phyloP scores from a whole-genome alignment of 2,113 vertebrate species.

The Euleptes europaea region DNA sequence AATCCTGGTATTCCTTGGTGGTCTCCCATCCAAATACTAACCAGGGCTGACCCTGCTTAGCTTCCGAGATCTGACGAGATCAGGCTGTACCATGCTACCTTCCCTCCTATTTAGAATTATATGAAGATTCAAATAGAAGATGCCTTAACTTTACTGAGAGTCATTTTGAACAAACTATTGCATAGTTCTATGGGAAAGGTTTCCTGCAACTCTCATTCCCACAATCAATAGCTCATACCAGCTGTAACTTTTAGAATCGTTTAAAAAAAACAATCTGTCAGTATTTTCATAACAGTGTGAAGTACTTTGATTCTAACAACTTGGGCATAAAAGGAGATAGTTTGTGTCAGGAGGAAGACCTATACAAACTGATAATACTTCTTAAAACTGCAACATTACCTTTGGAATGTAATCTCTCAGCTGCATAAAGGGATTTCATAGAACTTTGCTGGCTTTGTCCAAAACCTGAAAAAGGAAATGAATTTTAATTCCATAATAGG shows the following conservation, averaged over 20 bases:
- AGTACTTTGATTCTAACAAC: background rate
- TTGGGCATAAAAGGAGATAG: constrained; percentile 6
- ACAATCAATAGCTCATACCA: background rate
- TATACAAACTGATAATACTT: constrained; percentile 33
- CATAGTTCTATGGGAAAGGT: fast-evolving
- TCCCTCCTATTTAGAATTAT: too few species aligned
- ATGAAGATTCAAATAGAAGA: too few species aligned
- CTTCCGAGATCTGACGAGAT: too few species aligned
- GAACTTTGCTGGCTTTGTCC: constrained; percentile 58
- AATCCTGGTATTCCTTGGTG: too few species aligned
- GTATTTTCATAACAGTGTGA: too few species aligned
- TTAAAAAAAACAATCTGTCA: background rate
- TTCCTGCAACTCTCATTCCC: background rate
- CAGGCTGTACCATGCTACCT: too few species aligned
- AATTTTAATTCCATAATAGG: constrained; percentile 68
- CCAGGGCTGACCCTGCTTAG: too few species aligned
- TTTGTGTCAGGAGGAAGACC: background rate
- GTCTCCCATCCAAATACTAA: too few species aligned
- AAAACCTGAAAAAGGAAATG: constrained; percentile 60
- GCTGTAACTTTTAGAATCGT: background rate
- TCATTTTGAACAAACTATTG: fast-evolving
- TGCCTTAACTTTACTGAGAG: background rate
- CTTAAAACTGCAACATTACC: constrained; percentile 9
- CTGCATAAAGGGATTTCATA: constrained; percentile 30
- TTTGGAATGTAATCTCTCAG: constrained; percentile 36